Base-by-base conservation (phyloP, 2,888 invertebrate genomes). In the Acleris literana region DNA sequence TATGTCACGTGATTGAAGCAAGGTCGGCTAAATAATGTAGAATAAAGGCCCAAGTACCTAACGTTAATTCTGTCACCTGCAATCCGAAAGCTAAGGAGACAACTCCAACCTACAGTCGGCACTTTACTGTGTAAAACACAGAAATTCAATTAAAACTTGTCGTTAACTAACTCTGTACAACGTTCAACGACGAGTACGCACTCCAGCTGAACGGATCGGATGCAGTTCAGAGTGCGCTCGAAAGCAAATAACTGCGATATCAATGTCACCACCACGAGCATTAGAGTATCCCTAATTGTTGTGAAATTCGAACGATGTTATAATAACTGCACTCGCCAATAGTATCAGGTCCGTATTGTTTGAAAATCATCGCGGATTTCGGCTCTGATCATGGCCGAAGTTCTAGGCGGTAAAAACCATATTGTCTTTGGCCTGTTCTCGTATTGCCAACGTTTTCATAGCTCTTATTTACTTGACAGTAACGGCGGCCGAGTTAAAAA, bases 71-170 rank as follows among this genome's bases (percentile, higher is more conserved):
- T 49, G 44, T 56, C 65, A 60, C 65, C 65, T 61, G 65, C 25
- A 65, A 44, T 56, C 60, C 49, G 55, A 51, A 60, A 56, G 60
- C 60, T 65, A 44, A 55, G 56, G 44, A 60, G 44, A 55, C 55
- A 65, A 65, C 60, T 65, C 17, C 22, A 44, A 61, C 13, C 13
- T 13, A 39, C 65, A 51, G 49, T 60, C 60, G 56, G 49, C 51
- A 51, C 51, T 51, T 29, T 55, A 44, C 55, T 33, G 44, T 61
- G 65, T 65, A 65, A 65, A 65, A 65, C 65, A 65, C 51, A 51
- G 65, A 65, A 65, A 65, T 65, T 65, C 65, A 65, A 65, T 65
- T 65, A 65, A 56, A 65, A 65, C 60, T 65, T 65, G 65, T 65
- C 65, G 65, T 65, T 61, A 65, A 64, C 64, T 53, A 61, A 63